A percentile compares a stretch with the other conserved stretches of the same genome.
These are phyloP conservation scores for Galagoides demidoff DNA, from an alignment of 2,797 vertebrate genomes.

Conservation along the genomic window DNA sequence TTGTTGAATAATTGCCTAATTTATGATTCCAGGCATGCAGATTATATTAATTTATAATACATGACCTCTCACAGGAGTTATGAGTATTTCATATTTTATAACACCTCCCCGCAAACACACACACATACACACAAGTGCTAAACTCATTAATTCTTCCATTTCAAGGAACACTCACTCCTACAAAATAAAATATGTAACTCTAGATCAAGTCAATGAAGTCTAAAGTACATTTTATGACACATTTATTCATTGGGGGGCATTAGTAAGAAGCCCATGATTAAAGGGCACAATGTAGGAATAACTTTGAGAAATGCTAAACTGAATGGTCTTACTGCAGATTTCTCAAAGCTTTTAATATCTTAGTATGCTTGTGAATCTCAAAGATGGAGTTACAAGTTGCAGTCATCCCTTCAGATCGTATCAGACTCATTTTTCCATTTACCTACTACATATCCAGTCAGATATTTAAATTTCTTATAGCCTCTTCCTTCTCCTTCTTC, in stretches of 20 bases:
- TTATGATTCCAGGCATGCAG: neutral
- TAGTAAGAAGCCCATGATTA: neutral
- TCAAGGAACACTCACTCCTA: neutral
- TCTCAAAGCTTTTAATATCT: neutral
- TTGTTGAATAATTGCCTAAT: neutral
- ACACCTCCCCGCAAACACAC: neutral
- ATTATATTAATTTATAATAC: neutral
- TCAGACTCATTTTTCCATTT: neutral
- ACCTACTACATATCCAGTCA: neutral
- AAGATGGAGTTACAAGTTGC: neutral
- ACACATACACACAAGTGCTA: neutral
- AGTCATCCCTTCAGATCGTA: neutral
- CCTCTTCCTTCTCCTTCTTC: neutral
- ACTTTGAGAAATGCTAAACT: neutral
- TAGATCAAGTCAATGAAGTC: neutral
- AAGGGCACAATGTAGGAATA: neutral
- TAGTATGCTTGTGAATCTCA: neutral
- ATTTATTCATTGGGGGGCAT: neutral
- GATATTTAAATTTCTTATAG: neutral
- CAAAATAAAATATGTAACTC: neutral
- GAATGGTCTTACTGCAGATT: neutral
- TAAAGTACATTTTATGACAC: neutral
- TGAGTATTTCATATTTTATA: neutral
- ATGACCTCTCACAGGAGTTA: neutral
- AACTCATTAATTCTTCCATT: neutral